A percentile compares a stretch with the other conserved stretches of the same genome.
These are phyloP conservation scores for Sebastes schlegelii DNA, from an alignment of 2,113 vertebrate species.

Conservation along the genomic window DNA sequence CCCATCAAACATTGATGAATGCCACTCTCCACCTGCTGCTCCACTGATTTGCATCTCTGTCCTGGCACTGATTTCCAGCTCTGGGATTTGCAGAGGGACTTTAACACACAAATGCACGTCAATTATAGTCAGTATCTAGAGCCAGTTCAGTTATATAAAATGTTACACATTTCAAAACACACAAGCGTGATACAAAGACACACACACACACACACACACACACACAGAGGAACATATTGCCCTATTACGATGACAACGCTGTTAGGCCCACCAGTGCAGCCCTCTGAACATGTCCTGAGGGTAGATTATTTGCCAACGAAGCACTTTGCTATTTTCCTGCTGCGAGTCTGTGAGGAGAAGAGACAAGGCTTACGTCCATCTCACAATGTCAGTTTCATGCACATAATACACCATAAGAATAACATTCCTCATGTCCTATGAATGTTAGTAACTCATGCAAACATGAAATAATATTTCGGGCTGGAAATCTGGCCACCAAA, in stretches of 20 bases:
- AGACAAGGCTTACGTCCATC: constrained; percentile 26
- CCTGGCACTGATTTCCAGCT: constrained; percentile 57
- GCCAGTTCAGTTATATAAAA: constrained; percentile 32
- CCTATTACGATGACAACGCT: constrained; percentile 37
- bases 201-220: constrained; percentile 10
- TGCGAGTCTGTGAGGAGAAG: constrained; percentile 17
- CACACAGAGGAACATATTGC: constrained; percentile 24
- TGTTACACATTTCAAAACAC: constrained; percentile 17
- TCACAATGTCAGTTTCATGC: constrained; percentile 33
- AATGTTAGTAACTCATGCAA: constrained; percentile 12
- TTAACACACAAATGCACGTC: constrained; percentile 18
- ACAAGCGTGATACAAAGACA: not conserved
- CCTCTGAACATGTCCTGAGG: constrained; percentile 47
- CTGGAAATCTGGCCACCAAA: not conserved
- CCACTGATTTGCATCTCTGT: constrained; percentile 68
- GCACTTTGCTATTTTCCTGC: constrained; percentile 55
- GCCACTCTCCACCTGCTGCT: constrained; percentile 66
- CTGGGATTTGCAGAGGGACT: constrained; percentile 30
- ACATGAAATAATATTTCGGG: constrained; percentile 9
- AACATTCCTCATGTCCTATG: constrained; percentile 31
- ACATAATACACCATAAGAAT: constrained; percentile 28
- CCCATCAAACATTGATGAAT: constrained; percentile 79
- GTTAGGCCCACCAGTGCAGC: constrained; percentile 34
- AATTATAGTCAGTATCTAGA: constrained; percentile 28
- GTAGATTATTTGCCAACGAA: constrained; percentile 57